Evolutionary conservation across 1,140 invertebrate species (phyloP), one percentile per base, ranked within the genome.

Genomic region (Zaprionus capensis): DNA sequence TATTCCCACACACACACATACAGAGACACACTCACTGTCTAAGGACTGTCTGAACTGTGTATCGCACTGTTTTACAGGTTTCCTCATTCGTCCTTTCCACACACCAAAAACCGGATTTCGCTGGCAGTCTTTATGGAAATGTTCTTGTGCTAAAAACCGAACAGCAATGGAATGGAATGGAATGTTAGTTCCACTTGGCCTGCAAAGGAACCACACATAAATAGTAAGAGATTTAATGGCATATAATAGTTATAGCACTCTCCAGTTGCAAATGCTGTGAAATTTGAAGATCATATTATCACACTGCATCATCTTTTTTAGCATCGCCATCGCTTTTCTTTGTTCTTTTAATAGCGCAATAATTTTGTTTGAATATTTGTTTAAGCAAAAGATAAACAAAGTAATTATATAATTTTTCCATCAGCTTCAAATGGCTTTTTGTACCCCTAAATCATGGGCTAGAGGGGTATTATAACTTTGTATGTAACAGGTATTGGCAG

Each of bases 1-100:
- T 59, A 68, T 38, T 44, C 2, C 41, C 20, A 14, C 56, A 67
- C 14, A 59, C 41, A 67, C 15, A 46, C 36, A 44, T 6, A 44
- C 11, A 51, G 1, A 11, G 9, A 51, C 20, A 20, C 4, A 11
- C 20, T 51, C 20, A 22, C 20, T 26, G 66, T 59, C 66, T 69
- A 69, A 69, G 56, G 41, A 69, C 65, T 36, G 26, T 58, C 65
- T 67, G 65, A 15, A 58, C 31, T 34, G 41, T 67, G 24, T 22
- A 67, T 46, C 55, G 26, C 49, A 53, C 26, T 64, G 9, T 24
- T 51, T 20, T 64, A 64, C 64, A 49, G 55, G 65, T 67, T 38
- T 56, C 41, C 15, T 44, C 5, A 3, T n/a, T 67, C 55, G 65
- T 67, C 65, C 65, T 58, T 46, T 49, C 4, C 1, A 14, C 15